Conservation (phyloP, 2,797 vertebrate species). For the Catostomus latipinnis region DNA sequence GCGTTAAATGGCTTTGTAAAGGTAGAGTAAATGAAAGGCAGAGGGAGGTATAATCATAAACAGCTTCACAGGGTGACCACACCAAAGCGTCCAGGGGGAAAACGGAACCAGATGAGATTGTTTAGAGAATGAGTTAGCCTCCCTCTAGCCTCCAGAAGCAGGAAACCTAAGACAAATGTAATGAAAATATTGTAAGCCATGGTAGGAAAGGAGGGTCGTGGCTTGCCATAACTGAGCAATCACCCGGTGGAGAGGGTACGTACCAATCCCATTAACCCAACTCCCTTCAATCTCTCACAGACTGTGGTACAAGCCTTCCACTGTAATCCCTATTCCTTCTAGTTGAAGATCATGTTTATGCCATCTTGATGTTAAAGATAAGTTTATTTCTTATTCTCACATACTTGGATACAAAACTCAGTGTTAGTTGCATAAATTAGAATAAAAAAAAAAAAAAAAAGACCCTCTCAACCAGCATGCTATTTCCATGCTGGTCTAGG, state of each 20-base stretch:
- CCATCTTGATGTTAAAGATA: background rate
- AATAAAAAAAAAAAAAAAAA: no score
- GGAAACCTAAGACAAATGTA: slow-evolving; percentile 68
- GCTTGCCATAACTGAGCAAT: slow-evolving; percentile 56
- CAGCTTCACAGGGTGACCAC: slow-evolving; percentile 59
- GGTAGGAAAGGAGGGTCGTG: slow-evolving; percentile 36
- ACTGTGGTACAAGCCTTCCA: slow-evolving; percentile 1
- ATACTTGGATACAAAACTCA: slow-evolving; percentile 5
- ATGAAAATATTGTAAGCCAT: slow-evolving; percentile 60
- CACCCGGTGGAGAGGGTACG: background rate
- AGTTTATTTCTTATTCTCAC: slow-evolving; percentile 6
- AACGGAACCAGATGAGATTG: slow-evolving; percentile 69
- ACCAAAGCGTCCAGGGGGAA: slow-evolving; percentile 62
- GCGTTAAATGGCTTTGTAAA: slow-evolving; percentile 49
- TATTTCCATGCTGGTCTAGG: no score
- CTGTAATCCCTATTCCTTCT: background rate
- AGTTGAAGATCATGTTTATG: slow-evolving; percentile 11
- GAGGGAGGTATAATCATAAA: slow-evolving; percentile 64
- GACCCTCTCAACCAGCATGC: no score
- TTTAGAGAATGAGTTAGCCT: slow-evolving; percentile 44
- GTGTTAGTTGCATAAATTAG: slow-evolving; percentile 24
- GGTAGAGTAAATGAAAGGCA: slow-evolving; percentile 59
- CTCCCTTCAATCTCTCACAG: background rate
- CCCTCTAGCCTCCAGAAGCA: slow-evolving; percentile 48
- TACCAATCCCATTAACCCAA: background rate